Evolutionary conservation across 2,797 vertebrate species (phyloP), one percentile per base, ranked within the genome.

Genomic region (Halcyon leucocephala): DNA sequence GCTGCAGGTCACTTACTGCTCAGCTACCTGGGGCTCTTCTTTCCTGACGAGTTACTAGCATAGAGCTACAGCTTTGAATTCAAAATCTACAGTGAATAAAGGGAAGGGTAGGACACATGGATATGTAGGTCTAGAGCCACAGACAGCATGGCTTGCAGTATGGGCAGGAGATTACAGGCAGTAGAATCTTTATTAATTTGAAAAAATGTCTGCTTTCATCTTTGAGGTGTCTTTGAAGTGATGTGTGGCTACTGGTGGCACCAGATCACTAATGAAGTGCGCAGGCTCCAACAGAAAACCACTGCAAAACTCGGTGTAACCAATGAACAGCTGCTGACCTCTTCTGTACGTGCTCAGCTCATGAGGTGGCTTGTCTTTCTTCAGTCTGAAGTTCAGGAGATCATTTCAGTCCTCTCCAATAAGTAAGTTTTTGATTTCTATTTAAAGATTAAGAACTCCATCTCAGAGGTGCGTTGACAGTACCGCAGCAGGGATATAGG

Each of bases 181-280:
- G 18, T 21, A 58, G 20, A 21, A 49, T 26, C 26, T 51, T 54
- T 39, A 57, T 9, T 67, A 29, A 49, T 39, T 26, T 70, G 57
- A 15, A 81, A 86, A 66, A 35, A 35, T 0, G 1, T 52, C 49
- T 52, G 48, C 44, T 93, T 67, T 72, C 2, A 8, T 74, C 35
- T 66, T 54, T 24, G 93, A 98, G 98, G 98, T 69, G 97, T 98
- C 25, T 98, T 94, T 98, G 94, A 86, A 98, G 94, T 98, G 98
- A 92, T 97, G 97, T 0, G 97, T 98, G 4, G 98, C 98, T 5
- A 94, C 98, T 1, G 98, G 98, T 1, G 98, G 98, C 57, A 98
- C 98, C 49, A 98, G 98, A 76, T 98, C 98, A 0, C 98, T 98
- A 92, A 98, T 98, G 57, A 96, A 94, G 39, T 2, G 54, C 33